A percentile compares a stretch with the other conserved stretches of the same genome.
Conservation (phyloP, 2,888 invertebrate genomes). For the Lampropteryx suffumata region DNA sequence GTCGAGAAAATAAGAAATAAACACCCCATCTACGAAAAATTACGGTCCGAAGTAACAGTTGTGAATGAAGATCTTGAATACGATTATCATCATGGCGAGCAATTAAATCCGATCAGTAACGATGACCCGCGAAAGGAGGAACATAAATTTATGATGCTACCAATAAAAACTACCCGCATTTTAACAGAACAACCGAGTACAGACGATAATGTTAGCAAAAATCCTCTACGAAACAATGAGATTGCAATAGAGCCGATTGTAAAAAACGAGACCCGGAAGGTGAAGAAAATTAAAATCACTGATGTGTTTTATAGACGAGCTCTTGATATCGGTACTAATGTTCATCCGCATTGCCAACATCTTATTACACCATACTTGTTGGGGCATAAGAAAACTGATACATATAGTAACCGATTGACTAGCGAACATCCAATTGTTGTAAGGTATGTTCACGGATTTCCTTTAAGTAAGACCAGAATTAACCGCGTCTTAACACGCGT, state of each 20-base stretch:
- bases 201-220: too few species aligned
- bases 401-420: slow-evolving; percentile 7
- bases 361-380: slow-evolving; percentile 48
- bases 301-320: slow-evolving; percentile 42
- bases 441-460: too few species aligned
- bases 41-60: background rate
- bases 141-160: slow-evolving; percentile 27
- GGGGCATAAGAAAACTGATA: slow-evolving; percentile 39
- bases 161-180: too few species aligned
- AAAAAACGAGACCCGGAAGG: too few species aligned
- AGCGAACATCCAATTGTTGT: slow-evolving; percentile 29
- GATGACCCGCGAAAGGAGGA: slow-evolving; percentile 36
- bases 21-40: background rate
- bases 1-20: slow-evolving; percentile 23
- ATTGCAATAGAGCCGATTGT: too few species aligned
- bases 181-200: too few species aligned
- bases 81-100: slow-evolving; percentile 20
- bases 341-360: slow-evolving; percentile 45
- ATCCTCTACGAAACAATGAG: too few species aligned
- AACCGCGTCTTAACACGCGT: too few species aligned
- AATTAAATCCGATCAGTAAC: slow-evolving; percentile 38
- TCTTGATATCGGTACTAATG: slow-evolving; percentile 16
- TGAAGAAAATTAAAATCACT: background rate
- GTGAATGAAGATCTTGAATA: slow-evolving; percentile 31
- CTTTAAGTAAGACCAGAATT: too few species aligned